Conservation (phyloP, 2,888 invertebrate genomes). For the Caenorhabditis japonica region DNA sequence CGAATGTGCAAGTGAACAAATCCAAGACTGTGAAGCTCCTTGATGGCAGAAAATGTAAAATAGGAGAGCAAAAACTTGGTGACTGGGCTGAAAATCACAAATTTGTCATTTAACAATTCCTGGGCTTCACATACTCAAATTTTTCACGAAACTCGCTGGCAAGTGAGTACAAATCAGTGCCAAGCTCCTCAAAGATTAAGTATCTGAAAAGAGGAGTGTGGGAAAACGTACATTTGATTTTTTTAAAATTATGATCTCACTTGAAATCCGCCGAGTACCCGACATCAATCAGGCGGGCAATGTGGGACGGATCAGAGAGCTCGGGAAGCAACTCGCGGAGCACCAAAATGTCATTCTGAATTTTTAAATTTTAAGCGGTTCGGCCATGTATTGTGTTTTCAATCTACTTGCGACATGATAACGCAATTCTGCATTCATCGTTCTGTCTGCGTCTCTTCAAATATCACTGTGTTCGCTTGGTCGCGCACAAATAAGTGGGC, state of each 20-base stretch:
- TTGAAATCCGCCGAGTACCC: conserved; percentile 19
- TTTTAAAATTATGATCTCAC: background rate
- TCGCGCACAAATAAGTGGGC: too few relatives aligned
- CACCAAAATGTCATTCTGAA: conserved; percentile 25
- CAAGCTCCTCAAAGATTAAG: conserved; percentile 30
- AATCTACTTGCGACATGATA: too few relatives aligned
- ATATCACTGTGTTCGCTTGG: too few relatives aligned
- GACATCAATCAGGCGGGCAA: conserved; percentile 15
- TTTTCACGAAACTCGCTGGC: conserved; percentile 5
- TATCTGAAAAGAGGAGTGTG: conserved; percentile 12
- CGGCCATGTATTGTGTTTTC: too few relatives aligned
- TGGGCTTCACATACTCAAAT: background rate
- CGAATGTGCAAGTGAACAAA: conserved; percentile 22
- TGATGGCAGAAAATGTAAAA: conserved; percentile 29
- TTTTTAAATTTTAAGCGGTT: background rate
- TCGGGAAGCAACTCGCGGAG: conserved; percentile 25
- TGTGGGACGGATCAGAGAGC: conserved; percentile 22
- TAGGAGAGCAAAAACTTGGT: conserved; percentile 15
- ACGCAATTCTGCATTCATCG: too few relatives aligned
- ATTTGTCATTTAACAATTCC: background rate
- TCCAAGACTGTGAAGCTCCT: conserved; percentile 24
- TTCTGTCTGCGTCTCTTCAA: too few relatives aligned
- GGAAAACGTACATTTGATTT: background rate
- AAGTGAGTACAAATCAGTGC: conserved; percentile 17
- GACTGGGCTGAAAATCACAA: conserved; percentile 1